These are phyloP conservation scores for Yponomeuta malinellus DNA, from an alignment of 2,888 invertebrate species.

Conservation along the genomic window DNA sequence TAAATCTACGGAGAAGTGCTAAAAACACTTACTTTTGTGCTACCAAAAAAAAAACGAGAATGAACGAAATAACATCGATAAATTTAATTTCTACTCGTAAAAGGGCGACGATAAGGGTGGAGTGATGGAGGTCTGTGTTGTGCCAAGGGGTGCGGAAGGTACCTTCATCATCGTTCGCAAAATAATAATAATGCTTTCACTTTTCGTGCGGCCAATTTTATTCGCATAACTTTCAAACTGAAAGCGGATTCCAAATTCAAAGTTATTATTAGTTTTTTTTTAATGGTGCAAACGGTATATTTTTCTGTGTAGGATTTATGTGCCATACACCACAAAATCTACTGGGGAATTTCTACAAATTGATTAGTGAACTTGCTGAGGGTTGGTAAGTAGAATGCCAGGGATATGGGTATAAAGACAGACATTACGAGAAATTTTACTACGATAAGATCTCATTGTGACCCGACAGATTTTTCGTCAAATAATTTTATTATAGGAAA, in stretches of 20 bases:
- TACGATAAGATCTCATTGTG: too few relatives aligned
- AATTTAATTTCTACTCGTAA: not conserved
- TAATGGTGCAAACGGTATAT: not conserved
- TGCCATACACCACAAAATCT: too few relatives aligned
- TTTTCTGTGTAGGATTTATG: too few relatives aligned
- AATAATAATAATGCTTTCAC: not conserved
- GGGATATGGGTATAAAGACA: too few relatives aligned
- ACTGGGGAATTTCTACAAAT: too few relatives aligned
- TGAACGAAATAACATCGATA: not conserved
- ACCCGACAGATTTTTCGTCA: too few relatives aligned
- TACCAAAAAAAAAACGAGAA: not conserved
- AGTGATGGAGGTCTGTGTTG: conserved; percentile 6
- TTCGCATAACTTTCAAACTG: not conserved
- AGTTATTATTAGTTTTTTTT: not conserved
- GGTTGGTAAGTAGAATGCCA: too few relatives aligned
- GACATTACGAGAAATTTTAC: too few relatives aligned
- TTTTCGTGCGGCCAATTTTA: not conserved
- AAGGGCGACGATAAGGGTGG: conserved; percentile 3
- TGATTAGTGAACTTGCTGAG: too few relatives aligned
- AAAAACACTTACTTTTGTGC: not conserved
- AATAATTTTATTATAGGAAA: too few relatives aligned
- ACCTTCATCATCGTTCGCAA: not conserved
- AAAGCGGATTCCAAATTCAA: not conserved
- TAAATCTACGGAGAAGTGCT: not conserved
- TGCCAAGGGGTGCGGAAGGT: not conserved